A percentile compares a stretch with the other conserved stretches of the same genome.
Conservation (phyloP, 2,797 vertebrate genomes). For the Selene dorsalis region DNA sequence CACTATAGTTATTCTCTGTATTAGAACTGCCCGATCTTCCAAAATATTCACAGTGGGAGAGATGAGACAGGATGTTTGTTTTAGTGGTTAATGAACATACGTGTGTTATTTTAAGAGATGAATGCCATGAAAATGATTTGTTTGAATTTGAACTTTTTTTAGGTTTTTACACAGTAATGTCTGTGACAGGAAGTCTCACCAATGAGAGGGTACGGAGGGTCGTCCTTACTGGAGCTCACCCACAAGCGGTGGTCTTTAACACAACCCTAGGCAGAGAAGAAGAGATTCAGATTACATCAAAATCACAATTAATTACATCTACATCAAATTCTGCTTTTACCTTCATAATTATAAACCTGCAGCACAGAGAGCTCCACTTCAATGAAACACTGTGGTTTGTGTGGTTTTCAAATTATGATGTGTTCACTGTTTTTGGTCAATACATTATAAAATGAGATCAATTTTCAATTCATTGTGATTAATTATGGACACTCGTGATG, state of each 20-base stretch:
- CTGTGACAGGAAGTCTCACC: constrained; percentile 83
- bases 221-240: constrained; percentile 95
- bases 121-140: no score
- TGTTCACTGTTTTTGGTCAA: no score
- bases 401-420: no score
- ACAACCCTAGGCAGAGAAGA: constrained; percentile 82
- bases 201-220: constrained; percentile 94
- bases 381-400: background rate
- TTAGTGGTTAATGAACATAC: background rate
- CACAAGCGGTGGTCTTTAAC: constrained; percentile 93
- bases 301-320: background rate
- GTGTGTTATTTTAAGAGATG: no score
- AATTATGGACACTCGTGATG: no score
- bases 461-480: no score
- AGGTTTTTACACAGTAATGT: background rate
- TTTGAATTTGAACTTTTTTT: background rate
- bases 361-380: background rate
- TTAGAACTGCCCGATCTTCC: background rate
- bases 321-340: background rate
- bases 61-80: background rate
- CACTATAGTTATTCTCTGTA: background rate
- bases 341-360: background rate
- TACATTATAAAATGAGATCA: no score
- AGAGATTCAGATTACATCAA: background rate
- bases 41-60: background rate